These are phyloP conservation scores for Elegia similella DNA, from an alignment of 2,888 invertebrate species.

Conservation along the genomic window DNA sequence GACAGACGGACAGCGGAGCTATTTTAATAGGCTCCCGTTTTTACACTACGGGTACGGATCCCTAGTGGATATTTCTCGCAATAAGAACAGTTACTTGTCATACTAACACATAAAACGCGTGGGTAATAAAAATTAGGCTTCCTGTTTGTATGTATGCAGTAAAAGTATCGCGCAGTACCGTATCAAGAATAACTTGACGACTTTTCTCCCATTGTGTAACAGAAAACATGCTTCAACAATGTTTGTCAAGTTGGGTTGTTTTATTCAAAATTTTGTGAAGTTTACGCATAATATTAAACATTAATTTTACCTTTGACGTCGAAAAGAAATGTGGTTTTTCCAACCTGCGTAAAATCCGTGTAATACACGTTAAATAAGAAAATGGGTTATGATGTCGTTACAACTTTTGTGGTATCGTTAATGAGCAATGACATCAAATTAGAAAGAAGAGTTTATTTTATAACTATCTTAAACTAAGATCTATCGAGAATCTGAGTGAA, in stretches of 20 bases:
- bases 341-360: neutral
- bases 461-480: no score
- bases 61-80: no score
- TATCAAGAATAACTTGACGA: neutral
- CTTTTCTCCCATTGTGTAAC: conserved; percentile 6
- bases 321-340: neutral
- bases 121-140: conserved; percentile 6
- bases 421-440: neutral
- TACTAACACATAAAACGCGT: conserved; percentile 4
- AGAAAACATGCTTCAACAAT: no score
- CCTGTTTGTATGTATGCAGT: neutral
- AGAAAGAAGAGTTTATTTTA: neutral
- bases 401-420: neutral
- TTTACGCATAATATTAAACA: neutral
- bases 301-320: neutral
- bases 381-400: neutral
- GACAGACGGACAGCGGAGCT: no score
- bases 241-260: no score
- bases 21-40: no score
- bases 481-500: no score
- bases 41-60: no score
- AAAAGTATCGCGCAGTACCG: neutral
- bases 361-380: neutral
- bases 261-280: no score
- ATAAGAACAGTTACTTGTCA: neutral